These are phyloP conservation scores for Lutjanus erythropterus DNA, from an alignment of 2,113 vertebrate species.

Conservation along the genomic window DNA sequence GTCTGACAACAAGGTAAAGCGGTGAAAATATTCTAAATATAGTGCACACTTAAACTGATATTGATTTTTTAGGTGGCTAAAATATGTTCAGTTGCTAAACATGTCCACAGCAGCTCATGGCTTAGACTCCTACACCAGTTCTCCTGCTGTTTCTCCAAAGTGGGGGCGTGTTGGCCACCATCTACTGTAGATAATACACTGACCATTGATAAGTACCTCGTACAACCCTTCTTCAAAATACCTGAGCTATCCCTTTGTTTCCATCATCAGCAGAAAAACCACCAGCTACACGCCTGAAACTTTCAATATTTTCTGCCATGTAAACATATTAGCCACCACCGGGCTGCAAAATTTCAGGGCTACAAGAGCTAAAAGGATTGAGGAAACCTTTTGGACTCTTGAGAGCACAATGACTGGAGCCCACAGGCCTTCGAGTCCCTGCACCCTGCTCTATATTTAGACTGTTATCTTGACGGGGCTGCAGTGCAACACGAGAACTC, in stretches of 20 bases:
- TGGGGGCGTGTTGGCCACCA: too few relatives aligned
- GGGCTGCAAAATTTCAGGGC: neutral
- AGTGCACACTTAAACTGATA: too few relatives aligned
- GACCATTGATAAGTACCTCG: too few relatives aligned
- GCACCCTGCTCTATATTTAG: constrained; percentile 74
- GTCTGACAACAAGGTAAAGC: too few relatives aligned
- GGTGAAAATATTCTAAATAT: too few relatives aligned
- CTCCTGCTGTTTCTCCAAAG: too few relatives aligned
- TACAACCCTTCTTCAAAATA: too few relatives aligned
- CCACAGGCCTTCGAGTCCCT: constrained; percentile 39
- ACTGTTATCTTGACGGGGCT: constrained; percentile 65
- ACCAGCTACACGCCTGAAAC: neutral
- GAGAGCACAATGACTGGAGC: constrained; percentile 38
- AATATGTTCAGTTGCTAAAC: too few relatives aligned
- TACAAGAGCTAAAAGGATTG: constrained; percentile 23
- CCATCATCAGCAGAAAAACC: neutral
- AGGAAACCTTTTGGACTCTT: constrained; percentile 30
- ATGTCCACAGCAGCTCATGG: too few relatives aligned
- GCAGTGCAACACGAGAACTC: constrained; percentile 68
- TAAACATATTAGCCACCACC: neutral
- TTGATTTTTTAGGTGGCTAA: too few relatives aligned
- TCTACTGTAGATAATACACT: too few relatives aligned
- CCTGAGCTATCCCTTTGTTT: neutral
- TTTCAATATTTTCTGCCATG: neutral
- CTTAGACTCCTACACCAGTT: too few relatives aligned